Base-by-base conservation (phyloP, 2,888 invertebrate genomes). In the Orthonevra nobilis region DNA sequence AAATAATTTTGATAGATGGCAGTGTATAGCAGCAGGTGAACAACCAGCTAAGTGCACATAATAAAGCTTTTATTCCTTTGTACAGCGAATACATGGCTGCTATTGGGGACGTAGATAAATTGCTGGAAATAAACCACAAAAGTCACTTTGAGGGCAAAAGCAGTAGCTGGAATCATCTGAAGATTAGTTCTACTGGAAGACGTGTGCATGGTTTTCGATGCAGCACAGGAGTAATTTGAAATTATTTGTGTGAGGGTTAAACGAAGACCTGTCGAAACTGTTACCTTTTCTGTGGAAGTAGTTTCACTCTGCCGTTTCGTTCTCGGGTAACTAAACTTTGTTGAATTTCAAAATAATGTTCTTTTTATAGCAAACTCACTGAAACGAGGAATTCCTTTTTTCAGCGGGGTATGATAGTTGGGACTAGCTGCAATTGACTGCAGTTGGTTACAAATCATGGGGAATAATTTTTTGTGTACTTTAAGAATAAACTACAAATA, bases 1-100 rank as follows among this genome's bases (percentile, higher is more conserved):
- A 60, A 48, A 75, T 69, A 56, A 69, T 54, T 69, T 69, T 54
- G 48, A 75, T 48, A 54, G 26, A 75, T 60, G 54, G n/a, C 30
- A 36, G 40, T 36, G 32, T 44, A 36, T n/a, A n/a, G n/a, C 46
- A 60, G 14, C 74, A 68, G 68, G 60, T 68, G 54, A 61, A 40
- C 26, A 38, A 38, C 38, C 72, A 48, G 23, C 20, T 15, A 72
- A 64, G 34, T 20, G 32, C 34, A 61, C 52, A 32, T 0, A 20
- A 9, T 12, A n/a, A n/a, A 26, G 23, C 17, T 58, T 66, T 42
- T 66, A 23, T 58, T 58, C 32, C 32, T 36, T 56, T 40, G 42
- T 15, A n/a, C n/a, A n/a, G n/a, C n/a, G n/a, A n/a, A n/a, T n/a
- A n/a, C n/a, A n/a, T n/a, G n/a, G n/a, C n/a, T n/a, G n/a, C n/a